These are phyloP conservation scores for Cynopterus brachyotis DNA, from an alignment of 2,113 vertebrate genomes.

Conservation along the genomic window DNA sequence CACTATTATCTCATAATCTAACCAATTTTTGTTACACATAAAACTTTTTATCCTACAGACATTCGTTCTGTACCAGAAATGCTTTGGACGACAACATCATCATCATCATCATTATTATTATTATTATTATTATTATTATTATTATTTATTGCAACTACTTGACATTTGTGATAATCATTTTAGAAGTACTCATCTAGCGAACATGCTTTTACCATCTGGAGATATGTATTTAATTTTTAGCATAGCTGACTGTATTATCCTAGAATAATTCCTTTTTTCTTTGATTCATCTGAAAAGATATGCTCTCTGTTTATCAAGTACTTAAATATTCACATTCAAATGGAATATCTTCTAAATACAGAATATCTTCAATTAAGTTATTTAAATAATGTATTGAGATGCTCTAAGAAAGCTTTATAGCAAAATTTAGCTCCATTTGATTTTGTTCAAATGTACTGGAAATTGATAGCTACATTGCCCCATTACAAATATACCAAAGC, in stretches of 20 bases:
- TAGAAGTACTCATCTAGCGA: neutral
- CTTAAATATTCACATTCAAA: conserved; percentile 35
- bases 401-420: conserved; percentile 18
- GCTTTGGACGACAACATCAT: too few relatives aligned
- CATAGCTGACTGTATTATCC: neutral
- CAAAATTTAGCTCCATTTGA: neutral
- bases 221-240: neutral
- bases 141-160: neutral
- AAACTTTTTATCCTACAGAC: neutral
- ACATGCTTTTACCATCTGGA: neutral
- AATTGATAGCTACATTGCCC: neutral
- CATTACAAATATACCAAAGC: neutral
- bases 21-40: neutral
- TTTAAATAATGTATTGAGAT: conserved; percentile 45
- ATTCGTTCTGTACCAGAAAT: neutral
- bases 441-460: neutral
- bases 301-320: neutral
- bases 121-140: neutral
- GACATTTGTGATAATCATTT: neutral
- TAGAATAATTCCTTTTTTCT: neutral
- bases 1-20: neutral
- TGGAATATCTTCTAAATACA: neutral
- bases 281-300: neutral
- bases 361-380: conserved; percentile 7
- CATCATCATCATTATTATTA: too few relatives aligned